Conservation (phyloP, 2,113 vertebrate species). For the Pluvialis apricaria region DNA sequence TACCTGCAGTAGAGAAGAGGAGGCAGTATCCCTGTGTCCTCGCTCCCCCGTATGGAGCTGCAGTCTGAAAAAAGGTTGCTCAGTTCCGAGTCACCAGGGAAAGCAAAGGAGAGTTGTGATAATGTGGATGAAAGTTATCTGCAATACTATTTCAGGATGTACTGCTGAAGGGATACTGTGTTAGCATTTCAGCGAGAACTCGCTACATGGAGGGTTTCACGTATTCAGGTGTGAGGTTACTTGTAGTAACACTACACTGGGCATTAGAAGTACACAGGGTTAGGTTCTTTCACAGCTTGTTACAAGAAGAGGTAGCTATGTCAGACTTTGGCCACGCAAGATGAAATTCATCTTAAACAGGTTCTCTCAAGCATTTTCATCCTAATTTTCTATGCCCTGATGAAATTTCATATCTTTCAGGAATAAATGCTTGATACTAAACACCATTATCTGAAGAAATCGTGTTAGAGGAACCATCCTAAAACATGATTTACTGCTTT, state of each 20-base stretch:
- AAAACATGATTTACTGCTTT: not conserved
- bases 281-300: not conserved
- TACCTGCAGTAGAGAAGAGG: not conserved
- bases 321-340: not conserved
- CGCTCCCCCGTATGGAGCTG: not conserved
- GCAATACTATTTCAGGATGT: not conserved
- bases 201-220: not conserved
- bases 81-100: not conserved
- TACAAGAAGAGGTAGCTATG: not conserved
- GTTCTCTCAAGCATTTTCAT: not conserved
- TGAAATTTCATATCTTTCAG: not conserved
- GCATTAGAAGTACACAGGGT: not conserved
- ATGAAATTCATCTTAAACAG: not conserved
- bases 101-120: not conserved
- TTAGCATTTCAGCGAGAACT: not conserved
- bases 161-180: not conserved
- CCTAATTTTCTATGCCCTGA: not conserved
- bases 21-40: not conserved
- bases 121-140: not conserved
- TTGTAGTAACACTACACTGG: not conserved
- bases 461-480: not conserved
- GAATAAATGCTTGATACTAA: not conserved
- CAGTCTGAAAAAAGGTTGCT: not conserved
- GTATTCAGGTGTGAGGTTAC: not conserved
- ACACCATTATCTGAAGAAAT: not conserved